Conservation (phyloP, 2,113 vertebrate genomes). For the Eidolon helvum region DNA sequence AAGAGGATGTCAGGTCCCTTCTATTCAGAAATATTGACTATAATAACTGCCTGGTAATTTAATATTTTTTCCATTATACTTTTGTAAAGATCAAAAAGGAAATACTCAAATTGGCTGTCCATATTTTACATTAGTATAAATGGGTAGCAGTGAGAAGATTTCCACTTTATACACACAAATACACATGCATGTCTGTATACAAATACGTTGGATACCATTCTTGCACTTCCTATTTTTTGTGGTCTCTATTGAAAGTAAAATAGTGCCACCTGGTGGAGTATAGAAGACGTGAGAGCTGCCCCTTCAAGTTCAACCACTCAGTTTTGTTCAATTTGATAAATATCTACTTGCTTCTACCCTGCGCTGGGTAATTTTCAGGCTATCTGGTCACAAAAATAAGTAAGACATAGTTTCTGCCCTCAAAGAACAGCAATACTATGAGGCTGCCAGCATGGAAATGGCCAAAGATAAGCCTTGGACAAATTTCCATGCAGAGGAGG, state of each 20-base stretch:
- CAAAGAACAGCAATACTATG: not conserved
- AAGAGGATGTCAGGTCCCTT: not conserved
- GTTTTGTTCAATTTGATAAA: not conserved
- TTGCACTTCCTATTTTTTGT: not conserved
- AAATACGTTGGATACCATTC: not conserved
- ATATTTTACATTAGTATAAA: not conserved
- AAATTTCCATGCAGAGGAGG: not conserved
- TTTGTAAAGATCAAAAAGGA: not conserved
- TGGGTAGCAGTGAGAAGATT: not conserved
- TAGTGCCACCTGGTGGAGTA: constrained; percentile 5
- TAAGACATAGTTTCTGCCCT: not conserved
- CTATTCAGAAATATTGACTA: not conserved
- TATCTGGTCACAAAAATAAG: not conserved
- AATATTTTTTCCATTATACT: not conserved
- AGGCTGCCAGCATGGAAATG: not conserved
- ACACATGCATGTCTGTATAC: fast-evolving
- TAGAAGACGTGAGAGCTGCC: fast-evolving
- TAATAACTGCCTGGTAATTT: not conserved
- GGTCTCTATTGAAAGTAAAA: not conserved
- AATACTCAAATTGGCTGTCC: not conserved
- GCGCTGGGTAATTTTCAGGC: not conserved
- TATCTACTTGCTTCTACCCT: not conserved
- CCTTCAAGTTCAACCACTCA: not conserved
- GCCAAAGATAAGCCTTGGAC: not conserved
- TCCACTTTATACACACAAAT: fast-evolving